phyloP scores from a whole-genome alignment of 1,140 invertebrate genomes.

The Eueides isabella region DNA sequence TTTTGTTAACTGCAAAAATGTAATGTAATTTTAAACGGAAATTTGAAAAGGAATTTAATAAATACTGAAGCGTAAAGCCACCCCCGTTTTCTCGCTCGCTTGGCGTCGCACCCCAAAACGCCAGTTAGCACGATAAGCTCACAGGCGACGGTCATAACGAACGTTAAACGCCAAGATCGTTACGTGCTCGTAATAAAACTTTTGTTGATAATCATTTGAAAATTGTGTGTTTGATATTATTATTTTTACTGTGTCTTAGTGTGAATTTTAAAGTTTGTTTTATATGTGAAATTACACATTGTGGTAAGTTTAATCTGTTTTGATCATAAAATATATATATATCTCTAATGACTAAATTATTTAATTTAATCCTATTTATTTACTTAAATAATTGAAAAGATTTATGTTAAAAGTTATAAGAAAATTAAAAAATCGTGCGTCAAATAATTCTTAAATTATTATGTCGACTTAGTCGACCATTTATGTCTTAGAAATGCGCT shows the following conservation, averaged over 20 bases:
- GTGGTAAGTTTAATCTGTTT: background rate
- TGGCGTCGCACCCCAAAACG: constrained; percentile 13
- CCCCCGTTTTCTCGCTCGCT: background rate
- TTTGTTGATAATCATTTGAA: background rate
- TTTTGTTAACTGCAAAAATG: no score
- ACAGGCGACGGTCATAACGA: constrained; percentile 11
- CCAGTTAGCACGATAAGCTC: constrained; percentile 30
- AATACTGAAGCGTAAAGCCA: background rate
- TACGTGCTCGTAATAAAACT: background rate
- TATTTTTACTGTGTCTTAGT: background rate
- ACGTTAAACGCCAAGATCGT: background rate
- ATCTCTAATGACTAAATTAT: no score
- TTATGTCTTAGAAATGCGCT: no score
- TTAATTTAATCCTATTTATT: no score
- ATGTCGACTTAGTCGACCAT: no score
- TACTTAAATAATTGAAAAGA: no score
- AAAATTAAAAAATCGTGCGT: no score
- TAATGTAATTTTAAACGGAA: background rate
- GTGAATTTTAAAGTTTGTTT: background rate
- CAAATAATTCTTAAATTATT: no score
- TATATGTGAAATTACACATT: background rate
- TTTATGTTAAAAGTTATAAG: no score
- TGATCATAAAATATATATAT: no score
- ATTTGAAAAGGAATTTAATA: background rate
- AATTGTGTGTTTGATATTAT: background rate